phyloP scores from a whole-genome alignment of 2,888 invertebrate genomes.

The Habrosyne pyritoides region DNA sequence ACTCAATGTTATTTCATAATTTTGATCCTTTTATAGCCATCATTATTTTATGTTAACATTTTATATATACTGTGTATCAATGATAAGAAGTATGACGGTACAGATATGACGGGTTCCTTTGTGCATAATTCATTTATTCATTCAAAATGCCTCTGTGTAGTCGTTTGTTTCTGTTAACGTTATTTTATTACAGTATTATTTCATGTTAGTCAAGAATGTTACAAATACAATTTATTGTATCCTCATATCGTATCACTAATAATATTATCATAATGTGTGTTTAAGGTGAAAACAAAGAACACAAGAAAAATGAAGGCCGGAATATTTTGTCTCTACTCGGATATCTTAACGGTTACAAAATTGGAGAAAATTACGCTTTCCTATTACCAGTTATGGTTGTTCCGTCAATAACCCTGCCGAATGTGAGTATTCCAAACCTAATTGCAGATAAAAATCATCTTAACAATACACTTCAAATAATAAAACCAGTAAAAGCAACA shows the following conservation, averaged over 20 bases:
- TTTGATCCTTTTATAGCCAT: neutral
- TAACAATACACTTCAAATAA: conserved; percentile 28
- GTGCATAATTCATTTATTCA: conserved; percentile 39
- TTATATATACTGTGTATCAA: conserved; percentile 31
- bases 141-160: conserved; percentile 54
- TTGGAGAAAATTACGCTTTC: conserved; percentile 38
- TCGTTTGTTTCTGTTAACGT: conserved; percentile 37
- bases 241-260: neutral
- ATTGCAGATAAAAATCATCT: conserved; percentile 34
- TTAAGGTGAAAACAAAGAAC: conserved; percentile 31
- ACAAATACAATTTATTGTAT: neutral
- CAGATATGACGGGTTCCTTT: conserved; percentile 14
- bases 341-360: conserved; percentile 41
- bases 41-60: conserved; percentile 25
- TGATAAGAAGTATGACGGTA: conserved; percentile 28
- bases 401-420: conserved; percentile 47
- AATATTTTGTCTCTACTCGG: conserved; percentile 35
- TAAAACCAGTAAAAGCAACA: conserved; percentile 4
- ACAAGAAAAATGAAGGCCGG: conserved; percentile 25
- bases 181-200: conserved; percentile 25
- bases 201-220: conserved; percentile 33
- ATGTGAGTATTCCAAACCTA: conserved; percentile 37
- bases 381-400: conserved; percentile 42
- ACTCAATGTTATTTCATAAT: no score
- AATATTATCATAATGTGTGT: conserved; percentile 15